Evolutionary conservation across 2,888 invertebrate species (phyloP).

Genomic region (Reticulitermes lucifugus): DNA sequence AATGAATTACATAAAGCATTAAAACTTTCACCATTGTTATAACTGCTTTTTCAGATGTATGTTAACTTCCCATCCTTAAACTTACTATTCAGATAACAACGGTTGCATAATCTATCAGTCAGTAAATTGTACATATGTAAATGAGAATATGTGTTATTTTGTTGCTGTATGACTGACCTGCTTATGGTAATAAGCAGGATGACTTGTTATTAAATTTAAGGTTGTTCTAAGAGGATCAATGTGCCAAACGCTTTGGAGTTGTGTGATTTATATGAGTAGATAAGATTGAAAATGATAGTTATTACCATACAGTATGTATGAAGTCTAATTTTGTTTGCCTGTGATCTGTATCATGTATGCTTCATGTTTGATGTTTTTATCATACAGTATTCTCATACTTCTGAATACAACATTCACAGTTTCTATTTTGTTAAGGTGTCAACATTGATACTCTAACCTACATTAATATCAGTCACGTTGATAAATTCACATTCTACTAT

Average conservation of each 20-base stretch:
- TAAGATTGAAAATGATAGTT: neutral
- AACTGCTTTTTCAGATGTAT: neutral
- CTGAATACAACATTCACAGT: neutral
- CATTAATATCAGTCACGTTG: slow-evolving; percentile 8
- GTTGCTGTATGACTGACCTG: neutral
- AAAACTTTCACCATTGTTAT: neutral
- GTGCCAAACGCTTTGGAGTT: neutral
- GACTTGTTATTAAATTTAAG: neutral
- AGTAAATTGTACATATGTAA: neutral
- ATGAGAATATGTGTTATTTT: neutral
- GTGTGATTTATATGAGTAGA: neutral
- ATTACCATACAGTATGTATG: too few species aligned
- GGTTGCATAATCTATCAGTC: neutral
- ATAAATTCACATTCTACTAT: slow-evolving; percentile 8
- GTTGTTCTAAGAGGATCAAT: neutral
- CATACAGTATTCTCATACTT: neutral
- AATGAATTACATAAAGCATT: too few species aligned
- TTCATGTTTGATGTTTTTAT: neutral
- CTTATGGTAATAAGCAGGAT: neutral
- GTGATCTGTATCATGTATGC: neutral
- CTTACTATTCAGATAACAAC: neutral
- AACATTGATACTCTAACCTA: neutral
- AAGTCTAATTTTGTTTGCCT: neutral
- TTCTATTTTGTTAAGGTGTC: neutral
- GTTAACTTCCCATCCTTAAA: neutral